These are phyloP conservation scores for Arbacia lixula DNA, from an alignment of 53 echinoderm and acorn worm species.

Conservation along the genomic window DNA sequence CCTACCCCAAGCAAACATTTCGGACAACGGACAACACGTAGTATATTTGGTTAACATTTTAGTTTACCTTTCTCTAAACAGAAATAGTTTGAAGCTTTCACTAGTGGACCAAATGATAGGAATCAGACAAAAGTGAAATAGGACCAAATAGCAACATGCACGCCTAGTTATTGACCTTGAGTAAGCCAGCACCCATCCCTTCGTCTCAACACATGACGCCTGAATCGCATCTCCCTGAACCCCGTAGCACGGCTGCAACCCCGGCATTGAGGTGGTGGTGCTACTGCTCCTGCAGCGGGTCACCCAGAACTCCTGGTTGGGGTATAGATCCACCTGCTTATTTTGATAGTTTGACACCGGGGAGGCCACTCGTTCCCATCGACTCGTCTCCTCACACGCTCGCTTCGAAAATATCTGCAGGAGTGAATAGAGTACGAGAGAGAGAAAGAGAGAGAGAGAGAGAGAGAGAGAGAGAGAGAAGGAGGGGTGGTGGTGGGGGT, in stretches of 20 bases:
- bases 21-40: too few species aligned
- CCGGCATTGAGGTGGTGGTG: neutral
- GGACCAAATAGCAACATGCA: too few species aligned
- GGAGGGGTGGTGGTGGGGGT: too few species aligned
- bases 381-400: conserved; percentile 39
- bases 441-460: neutral
- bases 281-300: conserved; percentile 15
- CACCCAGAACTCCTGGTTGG: conserved; percentile 48
- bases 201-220: conserved; percentile 19
- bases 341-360: conserved; percentile 15
- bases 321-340: conserved; percentile 21
- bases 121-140: too few species aligned
- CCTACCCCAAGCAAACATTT: too few species aligned
- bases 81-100: too few species aligned
- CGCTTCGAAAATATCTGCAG: conserved; percentile 23
- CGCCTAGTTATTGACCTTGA: conserved; percentile 49
- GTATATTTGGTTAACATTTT: too few species aligned
- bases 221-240: neutral
- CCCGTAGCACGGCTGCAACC: conserved; percentile 11
- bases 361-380: conserved; percentile 22
- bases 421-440: conserved; percentile 10
- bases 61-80: too few species aligned
- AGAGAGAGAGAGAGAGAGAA: conserved; percentile 2
- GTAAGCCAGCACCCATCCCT: conserved; percentile 45
- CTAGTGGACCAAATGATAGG: too few species aligned